A percentile compares a stretch with the other conserved stretches of the same genome.
Conservation (phyloP, 1,140 invertebrate species). For the Holotrichia oblita region DNA sequence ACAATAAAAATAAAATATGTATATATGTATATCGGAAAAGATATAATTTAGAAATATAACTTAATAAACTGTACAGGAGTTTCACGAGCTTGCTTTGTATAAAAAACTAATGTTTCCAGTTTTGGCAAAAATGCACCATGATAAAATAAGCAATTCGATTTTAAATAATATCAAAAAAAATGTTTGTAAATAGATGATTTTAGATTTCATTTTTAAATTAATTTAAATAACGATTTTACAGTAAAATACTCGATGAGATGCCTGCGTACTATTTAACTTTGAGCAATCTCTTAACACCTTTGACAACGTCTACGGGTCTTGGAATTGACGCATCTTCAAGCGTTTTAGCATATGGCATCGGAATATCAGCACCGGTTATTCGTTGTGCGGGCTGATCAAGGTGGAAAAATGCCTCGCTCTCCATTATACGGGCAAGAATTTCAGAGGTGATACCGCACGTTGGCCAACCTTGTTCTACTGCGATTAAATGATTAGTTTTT, state of each 20-base stretch:
- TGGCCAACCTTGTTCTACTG: constrained; percentile 98
- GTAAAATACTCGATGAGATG: neutral
- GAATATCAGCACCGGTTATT: constrained; percentile 93
- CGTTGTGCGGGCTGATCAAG: constrained; percentile 94
- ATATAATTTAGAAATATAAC: constrained; percentile 17
- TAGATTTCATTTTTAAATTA: neutral
- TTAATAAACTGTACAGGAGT: constrained; percentile 2
- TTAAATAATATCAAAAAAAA: neutral
- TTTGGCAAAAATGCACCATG: neutral
- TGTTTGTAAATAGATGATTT: neutral
- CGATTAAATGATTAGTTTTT: constrained; percentile 95
- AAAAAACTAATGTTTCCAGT: neutral
- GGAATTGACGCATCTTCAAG: constrained; percentile 88
- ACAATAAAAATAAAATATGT: constrained; percentile 8
- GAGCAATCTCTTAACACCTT: constrained; percentile 74
- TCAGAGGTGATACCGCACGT: constrained; percentile 95
- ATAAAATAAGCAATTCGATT: neutral
- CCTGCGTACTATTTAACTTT: constrained; percentile 60
- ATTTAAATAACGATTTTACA: constrained; percentile 2
- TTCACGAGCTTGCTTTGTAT: neutral
- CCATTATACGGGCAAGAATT: constrained; percentile 92
- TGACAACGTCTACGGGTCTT: constrained; percentile 71
- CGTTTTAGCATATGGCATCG: constrained; percentile 94
- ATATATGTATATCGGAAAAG: neutral
- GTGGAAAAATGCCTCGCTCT: constrained; percentile 95